Evolutionary conservation across 1,140 invertebrate genomes (phyloP).

Genomic region (Drosophila seguyi): DNA sequence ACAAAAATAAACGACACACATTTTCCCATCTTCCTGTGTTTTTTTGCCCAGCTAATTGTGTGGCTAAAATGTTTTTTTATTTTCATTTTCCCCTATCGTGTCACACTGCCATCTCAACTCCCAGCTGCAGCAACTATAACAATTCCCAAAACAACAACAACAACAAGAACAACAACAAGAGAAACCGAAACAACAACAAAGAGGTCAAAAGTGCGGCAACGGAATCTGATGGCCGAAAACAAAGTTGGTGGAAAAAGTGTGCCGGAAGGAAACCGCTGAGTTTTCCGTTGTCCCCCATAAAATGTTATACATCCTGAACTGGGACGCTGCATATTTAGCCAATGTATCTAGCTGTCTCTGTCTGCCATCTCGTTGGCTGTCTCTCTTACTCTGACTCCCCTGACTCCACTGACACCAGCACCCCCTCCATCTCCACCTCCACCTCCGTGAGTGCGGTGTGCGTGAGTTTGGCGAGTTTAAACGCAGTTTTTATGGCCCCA

Average conservation of each 20-base stretch:
- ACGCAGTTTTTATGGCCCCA: constrained; percentile 77
- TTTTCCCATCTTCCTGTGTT: not conserved
- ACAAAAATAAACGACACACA: not conserved
- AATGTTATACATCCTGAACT: constrained; percentile 73
- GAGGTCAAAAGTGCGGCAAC: constrained; percentile 43
- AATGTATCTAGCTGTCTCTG: constrained; percentile 26
- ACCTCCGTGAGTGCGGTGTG: constrained; percentile 15
- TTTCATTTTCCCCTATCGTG: constrained; percentile 18
- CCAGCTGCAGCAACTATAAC: constrained; percentile 4
- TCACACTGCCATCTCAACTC: constrained; percentile 20
- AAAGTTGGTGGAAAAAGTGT: constrained; percentile 58
- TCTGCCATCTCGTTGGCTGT: not conserved
- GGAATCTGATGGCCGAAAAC: constrained; percentile 50
- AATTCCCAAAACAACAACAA: constrained; percentile 5
- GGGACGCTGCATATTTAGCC: constrained; percentile 62
- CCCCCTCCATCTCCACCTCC: not conserved
- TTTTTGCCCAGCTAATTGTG: not conserved
- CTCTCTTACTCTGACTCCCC: not conserved
- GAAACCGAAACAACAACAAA: constrained; percentile 3
- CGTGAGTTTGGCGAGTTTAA: constrained; percentile 61
- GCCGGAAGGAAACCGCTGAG: constrained; percentile 76
- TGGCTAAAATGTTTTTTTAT: not conserved
- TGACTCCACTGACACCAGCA: not conserved
- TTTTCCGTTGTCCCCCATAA: constrained; percentile 78
- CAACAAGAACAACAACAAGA: not conserved